Evolutionary conservation across 1,140 invertebrate species (phyloP).

Genomic region (Uloborus diversus): DNA sequence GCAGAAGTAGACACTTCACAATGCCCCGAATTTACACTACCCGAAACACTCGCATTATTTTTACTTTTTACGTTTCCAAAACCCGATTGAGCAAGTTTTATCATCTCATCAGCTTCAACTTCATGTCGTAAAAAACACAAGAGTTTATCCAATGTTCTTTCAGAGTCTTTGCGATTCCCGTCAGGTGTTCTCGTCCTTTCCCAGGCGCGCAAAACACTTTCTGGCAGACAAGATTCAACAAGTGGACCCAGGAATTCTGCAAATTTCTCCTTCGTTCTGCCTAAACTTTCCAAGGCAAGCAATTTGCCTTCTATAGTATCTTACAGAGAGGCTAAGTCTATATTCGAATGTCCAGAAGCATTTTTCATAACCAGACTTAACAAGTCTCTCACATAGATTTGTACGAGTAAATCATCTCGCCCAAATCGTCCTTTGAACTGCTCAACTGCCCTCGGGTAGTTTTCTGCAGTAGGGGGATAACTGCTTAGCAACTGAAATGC

Average conservation of each 20-base stretch:
- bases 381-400: neutral
- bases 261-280: slow-evolving; percentile 12
- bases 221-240: slow-evolving; percentile 4
- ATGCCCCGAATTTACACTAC: too few species aligned
- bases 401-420: neutral
- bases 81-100: neutral
- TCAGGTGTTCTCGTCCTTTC: neutral
- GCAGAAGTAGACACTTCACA: neutral
- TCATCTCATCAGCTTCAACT: slow-evolving; percentile 7
- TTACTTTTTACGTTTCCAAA: neutral
- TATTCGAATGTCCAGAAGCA: neutral
- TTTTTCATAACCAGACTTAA: neutral
- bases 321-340: neutral
- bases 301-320: neutral
- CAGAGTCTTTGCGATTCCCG: neutral
- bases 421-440: too few species aligned
- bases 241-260: neutral
- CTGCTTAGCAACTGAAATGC: neutral
- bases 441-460: too few species aligned
- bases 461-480: neutral
- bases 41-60: too few species aligned
- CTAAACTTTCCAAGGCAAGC: neutral
- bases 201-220: neutral
- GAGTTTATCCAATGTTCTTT: neutral
- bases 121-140: neutral